A percentile compares a stretch with the other conserved stretches of the same genome.
phyloP scores from a whole-genome alignment of 2,888 invertebrate species.

The Conops quadrifasciatus region DNA sequence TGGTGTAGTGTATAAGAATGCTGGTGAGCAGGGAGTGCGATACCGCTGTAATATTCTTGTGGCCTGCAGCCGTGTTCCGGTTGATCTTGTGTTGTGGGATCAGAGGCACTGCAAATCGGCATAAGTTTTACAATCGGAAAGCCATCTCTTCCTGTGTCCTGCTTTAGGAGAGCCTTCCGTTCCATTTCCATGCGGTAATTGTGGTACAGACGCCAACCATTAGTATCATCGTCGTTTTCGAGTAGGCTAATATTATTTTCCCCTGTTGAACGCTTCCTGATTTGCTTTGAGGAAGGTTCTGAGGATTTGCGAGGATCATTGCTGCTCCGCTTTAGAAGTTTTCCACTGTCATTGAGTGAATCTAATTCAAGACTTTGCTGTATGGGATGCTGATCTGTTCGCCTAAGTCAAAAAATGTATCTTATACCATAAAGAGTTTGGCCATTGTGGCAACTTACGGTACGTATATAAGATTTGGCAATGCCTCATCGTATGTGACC shows the following conservation, averaged over 20 bases:
- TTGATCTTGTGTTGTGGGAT: slow-evolving; percentile 45
- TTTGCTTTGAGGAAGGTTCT: not conserved
- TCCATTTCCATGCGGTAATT: slow-evolving; percentile 38
- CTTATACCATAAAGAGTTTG: too few relatives aligned
- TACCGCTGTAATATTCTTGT: slow-evolving; percentile 45
- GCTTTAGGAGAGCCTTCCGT: slow-evolving; percentile 39
- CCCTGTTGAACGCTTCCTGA: slow-evolving; percentile 9
- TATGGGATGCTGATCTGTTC: not conserved
- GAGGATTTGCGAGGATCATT: too few relatives aligned
- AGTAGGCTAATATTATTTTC: too few relatives aligned
- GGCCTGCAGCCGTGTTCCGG: slow-evolving; percentile 50
- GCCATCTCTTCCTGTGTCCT: slow-evolving; percentile 48
- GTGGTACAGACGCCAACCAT: slow-evolving; percentile 24
- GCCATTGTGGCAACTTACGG: slow-evolving; percentile 49
- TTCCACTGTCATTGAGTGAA: not conserved
- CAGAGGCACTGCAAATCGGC: slow-evolving; percentile 44
- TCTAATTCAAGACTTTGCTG: not conserved
- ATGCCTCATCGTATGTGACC: slow-evolving; percentile 50
- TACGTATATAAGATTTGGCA: slow-evolving; percentile 56
- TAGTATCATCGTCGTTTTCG: slow-evolving; percentile 4
- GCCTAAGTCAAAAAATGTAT: not conserved
- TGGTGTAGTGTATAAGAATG: slow-evolving; percentile 47
- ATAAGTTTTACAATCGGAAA: slow-evolving; percentile 46
- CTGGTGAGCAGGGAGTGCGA: slow-evolving; percentile 44
- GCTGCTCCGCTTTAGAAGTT: too few relatives aligned